phyloP scores from a whole-genome alignment of 2,113 vertebrate genomes.

The Oryzias woworae region DNA sequence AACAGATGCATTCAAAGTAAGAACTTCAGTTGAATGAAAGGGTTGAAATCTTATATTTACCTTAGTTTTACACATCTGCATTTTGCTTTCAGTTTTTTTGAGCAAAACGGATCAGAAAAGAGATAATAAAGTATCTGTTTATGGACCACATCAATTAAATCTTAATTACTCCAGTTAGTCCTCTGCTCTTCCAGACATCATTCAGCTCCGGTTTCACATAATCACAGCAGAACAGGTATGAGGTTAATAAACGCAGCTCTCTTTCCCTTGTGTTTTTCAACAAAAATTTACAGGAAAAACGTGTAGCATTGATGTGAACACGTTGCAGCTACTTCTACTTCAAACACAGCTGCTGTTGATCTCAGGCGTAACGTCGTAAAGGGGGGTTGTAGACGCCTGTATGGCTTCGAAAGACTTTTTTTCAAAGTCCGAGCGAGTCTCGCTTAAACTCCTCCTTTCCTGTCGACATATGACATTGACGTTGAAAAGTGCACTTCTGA shows the following conservation, averaged over 20 bases:
- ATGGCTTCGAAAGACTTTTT: slow-evolving; percentile 20
- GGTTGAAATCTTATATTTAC: no score
- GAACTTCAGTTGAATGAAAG: no score
- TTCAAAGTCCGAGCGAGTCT: slow-evolving; percentile 19
- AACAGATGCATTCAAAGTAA: not conserved
- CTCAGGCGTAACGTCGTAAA: slow-evolving; percentile 26
- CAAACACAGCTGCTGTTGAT: slow-evolving; percentile 22
- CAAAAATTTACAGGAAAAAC: not conserved
- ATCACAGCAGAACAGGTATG: slow-evolving; percentile 41
- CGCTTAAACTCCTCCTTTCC: not conserved
- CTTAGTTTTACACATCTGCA: no score
- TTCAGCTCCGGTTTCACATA: slow-evolving; percentile 41
- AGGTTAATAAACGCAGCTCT: slow-evolving; percentile 10
- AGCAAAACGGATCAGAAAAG: no score
- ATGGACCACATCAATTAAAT: no score
- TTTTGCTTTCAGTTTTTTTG: no score
- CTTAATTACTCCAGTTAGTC: no score
- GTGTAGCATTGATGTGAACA: not conserved
- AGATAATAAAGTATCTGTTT: no score
- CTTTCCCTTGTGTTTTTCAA: slow-evolving; percentile 27
- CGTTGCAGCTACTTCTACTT: slow-evolving; percentile 1
- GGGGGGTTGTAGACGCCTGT: slow-evolving; percentile 20
- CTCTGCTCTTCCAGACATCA: slow-evolving; percentile 30
- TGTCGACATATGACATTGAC: slow-evolving; percentile 23
- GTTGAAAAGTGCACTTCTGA: slow-evolving; percentile 32